A percentile compares a stretch with the other conserved stretches of the same genome.
phyloP scores from a whole-genome alignment of 2,888 invertebrate genomes.

The Dusona sp. region DNA sequence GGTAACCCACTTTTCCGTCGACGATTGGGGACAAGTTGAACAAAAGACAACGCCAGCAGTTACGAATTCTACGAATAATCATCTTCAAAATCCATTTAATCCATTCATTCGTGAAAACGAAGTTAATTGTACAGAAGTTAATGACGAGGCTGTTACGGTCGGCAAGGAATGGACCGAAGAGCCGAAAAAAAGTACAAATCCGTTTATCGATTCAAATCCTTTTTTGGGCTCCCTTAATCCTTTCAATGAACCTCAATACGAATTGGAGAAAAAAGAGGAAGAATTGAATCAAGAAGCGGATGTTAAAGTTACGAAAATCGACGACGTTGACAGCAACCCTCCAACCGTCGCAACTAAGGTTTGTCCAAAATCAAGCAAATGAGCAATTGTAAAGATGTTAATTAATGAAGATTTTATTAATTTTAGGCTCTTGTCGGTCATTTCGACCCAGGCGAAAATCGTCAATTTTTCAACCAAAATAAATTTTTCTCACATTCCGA shows the following conservation, averaged over 20 bases:
- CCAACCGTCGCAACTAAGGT: slow-evolving; percentile 82
- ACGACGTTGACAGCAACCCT: slow-evolving; percentile 81
- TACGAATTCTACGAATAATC: slow-evolving; percentile 80
- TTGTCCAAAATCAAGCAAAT: slow-evolving; percentile 59
- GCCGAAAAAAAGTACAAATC: slow-evolving; percentile 83
- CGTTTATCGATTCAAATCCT: slow-evolving; percentile 85
- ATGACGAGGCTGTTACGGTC: slow-evolving; percentile 64
- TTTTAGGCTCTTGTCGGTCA: too few species aligned
- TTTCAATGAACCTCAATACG: slow-evolving; percentile 78
- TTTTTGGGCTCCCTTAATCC: slow-evolving; percentile 84
- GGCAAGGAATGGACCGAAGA: slow-evolving; percentile 64
- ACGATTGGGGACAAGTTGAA: slow-evolving; percentile 86
- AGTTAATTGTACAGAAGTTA: slow-evolving; percentile 73
- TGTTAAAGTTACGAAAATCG: slow-evolving; percentile 78
- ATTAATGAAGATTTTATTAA: too few species aligned
- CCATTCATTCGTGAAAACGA: slow-evolving; percentile 81
- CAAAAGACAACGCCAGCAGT: slow-evolving; percentile 83
- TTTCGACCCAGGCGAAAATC: too few species aligned
- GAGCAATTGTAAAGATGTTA: too few species aligned
- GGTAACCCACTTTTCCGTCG: slow-evolving; percentile 87
- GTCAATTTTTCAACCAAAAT: too few species aligned
- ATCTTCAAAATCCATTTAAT: slow-evolving; percentile 84
- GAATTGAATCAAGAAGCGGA: slow-evolving; percentile 72
- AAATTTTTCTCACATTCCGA: too few species aligned
- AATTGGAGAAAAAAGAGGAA: slow-evolving; percentile 68